Evolutionary conservation across 2,888 invertebrate genomes (phyloP).

Genomic region (Ennomos erosarius): DNA sequence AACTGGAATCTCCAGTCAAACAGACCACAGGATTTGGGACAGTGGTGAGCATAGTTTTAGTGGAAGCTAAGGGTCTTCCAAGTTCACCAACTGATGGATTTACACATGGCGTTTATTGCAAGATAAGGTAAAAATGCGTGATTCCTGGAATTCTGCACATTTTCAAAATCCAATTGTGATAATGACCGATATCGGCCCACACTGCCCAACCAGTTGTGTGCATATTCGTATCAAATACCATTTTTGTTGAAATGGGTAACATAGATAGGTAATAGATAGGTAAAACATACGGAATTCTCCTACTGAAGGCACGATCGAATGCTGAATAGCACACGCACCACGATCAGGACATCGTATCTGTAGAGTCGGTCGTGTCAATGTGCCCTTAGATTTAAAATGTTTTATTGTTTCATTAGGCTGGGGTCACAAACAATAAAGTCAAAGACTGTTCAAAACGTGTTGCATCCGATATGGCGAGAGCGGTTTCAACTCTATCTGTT

Average conservation of each 20-base stretch:
- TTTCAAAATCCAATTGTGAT: no score
- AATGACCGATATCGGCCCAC: no score
- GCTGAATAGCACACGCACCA: no score
- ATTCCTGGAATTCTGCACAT: constrained; percentile 12
- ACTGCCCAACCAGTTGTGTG: no score
- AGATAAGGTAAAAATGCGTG: constrained; percentile 64
- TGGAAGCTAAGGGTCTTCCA: constrained; percentile 69
- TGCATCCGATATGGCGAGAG: constrained; percentile 71
- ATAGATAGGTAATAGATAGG: no score
- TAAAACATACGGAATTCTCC: no score
- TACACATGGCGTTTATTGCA: constrained; percentile 64
- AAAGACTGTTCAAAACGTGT: constrained; percentile 57
- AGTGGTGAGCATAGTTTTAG: constrained; percentile 64
- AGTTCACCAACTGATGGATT: constrained; percentile 62
- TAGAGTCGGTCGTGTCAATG: no score
- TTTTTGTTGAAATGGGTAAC: no score
- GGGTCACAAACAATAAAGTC: constrained; percentile 66
- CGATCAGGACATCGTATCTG: no score
- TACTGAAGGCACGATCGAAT: no score
- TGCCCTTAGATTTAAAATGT: not conserved
- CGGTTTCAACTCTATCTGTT: constrained; percentile 62
- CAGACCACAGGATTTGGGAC: constrained; percentile 46
- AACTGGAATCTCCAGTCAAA: constrained; percentile 4
- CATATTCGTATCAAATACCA: no score
- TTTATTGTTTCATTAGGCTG: constrained; percentile 49